phyloP scores from a whole-genome alignment of 2,113 vertebrate genomes.

The Microtus richardsoni region DNA sequence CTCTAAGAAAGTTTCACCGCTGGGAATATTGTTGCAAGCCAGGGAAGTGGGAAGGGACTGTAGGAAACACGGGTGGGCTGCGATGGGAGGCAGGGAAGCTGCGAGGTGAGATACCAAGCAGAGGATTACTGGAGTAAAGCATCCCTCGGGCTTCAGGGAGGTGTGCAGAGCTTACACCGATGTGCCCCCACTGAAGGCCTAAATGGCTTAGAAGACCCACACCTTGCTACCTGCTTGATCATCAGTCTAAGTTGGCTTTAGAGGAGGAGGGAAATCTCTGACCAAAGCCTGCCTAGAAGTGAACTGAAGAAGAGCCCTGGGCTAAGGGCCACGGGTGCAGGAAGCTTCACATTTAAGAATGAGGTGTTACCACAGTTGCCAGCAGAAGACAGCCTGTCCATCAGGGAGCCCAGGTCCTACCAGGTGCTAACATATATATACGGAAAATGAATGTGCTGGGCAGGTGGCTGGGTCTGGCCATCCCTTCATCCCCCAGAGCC shows the following conservation, averaged over 20 bases:
- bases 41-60: not conserved
- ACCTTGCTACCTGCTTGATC: rapidly evolving
- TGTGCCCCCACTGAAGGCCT: rapidly evolving
- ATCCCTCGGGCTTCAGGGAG: too few species aligned
- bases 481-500: not conserved
- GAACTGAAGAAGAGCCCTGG: not conserved
- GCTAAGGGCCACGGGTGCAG: not conserved
- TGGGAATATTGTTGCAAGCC: not conserved
- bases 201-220: not conserved
- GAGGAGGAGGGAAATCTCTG: not conserved
- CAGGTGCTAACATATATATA: not conserved
- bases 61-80: not conserved
- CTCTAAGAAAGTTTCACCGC: not conserved
- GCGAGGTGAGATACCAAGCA: not conserved
- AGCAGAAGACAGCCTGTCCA: not conserved
- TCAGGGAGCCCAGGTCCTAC: not conserved
- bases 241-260: not conserved
- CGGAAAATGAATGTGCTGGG: not conserved
- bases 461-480: not conserved
- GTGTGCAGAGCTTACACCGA: rapidly evolving
- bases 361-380: rapidly evolving
- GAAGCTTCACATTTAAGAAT: not conserved
- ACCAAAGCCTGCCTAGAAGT: too few species aligned
- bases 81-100: too few species aligned
- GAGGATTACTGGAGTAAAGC: not conserved